A percentile compares a stretch with the other conserved stretches of the same genome.
Conservation (phyloP, 2,797 vertebrate species). For the Sebastes kiyomatsui region DNA sequence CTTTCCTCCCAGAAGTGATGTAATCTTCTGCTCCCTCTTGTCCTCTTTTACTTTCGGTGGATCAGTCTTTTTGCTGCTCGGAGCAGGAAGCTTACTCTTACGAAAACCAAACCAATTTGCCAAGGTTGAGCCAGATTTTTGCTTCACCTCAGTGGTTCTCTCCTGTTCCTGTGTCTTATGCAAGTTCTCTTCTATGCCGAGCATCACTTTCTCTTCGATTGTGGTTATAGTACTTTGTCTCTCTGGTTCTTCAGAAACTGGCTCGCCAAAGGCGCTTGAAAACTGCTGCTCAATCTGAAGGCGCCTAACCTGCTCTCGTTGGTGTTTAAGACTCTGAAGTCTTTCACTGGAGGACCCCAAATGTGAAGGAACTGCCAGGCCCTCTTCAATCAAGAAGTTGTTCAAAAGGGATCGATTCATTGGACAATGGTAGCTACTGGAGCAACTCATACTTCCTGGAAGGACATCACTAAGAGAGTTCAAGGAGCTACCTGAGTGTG, state of each 20-base stretch:
- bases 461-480: slow-evolving; percentile 85
- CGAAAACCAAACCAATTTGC: slow-evolving; percentile 94
- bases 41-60: slow-evolving; percentile 86
- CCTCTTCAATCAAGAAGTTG: slow-evolving; percentile 80
- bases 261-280: slow-evolving; percentile 77
- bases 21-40: slow-evolving; percentile 87
- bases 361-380: slow-evolving; percentile 67
- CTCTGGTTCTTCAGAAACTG: slow-evolving; percentile 78
- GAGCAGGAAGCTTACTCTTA: slow-evolving; percentile 88
- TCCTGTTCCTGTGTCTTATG: slow-evolving; percentile 89
- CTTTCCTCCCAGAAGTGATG: slow-evolving; percentile 86
- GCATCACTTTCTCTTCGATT: slow-evolving; percentile 95
- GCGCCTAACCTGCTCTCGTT: slow-evolving; percentile 73
- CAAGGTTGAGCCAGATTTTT: slow-evolving; percentile 86
- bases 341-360: slow-evolving; percentile 76
- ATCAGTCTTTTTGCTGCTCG: slow-evolving; percentile 85
- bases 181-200: slow-evolving; percentile 92
- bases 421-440: slow-evolving; percentile 84
- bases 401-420: slow-evolving; percentile 79
- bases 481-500: slow-evolving; percentile 80
- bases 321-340: slow-evolving; percentile 75
- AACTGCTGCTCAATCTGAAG: slow-evolving; percentile 80
- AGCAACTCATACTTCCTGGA: slow-evolving; percentile 81
- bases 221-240: slow-evolving; percentile 79
- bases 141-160: slow-evolving; percentile 83